A percentile compares a stretch with the other conserved stretches of the same genome.
These are phyloP conservation scores for Myathropa florea DNA, from an alignment of 2,888 invertebrate species.

Conservation along the genomic window DNA sequence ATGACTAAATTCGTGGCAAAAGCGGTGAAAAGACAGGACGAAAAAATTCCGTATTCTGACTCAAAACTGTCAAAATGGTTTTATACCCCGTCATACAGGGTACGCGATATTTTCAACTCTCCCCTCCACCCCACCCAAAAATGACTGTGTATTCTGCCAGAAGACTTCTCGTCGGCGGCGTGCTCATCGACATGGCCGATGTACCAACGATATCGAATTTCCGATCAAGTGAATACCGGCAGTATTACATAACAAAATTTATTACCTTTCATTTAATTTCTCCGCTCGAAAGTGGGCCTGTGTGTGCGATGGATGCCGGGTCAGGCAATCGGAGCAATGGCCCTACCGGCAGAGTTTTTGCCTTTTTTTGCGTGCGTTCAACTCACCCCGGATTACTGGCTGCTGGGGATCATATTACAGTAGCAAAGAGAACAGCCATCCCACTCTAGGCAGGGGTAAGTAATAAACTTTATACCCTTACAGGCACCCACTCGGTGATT, in stretches of 20 bases:
- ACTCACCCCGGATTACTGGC: slow-evolving; percentile 24
- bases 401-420: slow-evolving; percentile 54
- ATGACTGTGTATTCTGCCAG: slow-evolving; percentile 37
- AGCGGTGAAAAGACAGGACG: slow-evolving; percentile 1
- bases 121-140: slow-evolving; percentile 6
- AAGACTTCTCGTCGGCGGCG: slow-evolving; percentile 29
- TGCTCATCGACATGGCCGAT: slow-evolving; percentile 29
- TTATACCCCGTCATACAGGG: slow-evolving; percentile 45
- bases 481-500: slow-evolving; percentile 22
- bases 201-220: slow-evolving; percentile 45
- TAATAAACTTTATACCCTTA: slow-evolving; percentile 57
- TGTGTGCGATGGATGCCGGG: background rate
- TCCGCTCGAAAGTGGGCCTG: background rate
- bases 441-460: slow-evolving; percentile 25
- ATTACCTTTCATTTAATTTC: slow-evolving; percentile 68
- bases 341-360: background rate
- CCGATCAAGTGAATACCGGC: slow-evolving; percentile 64
- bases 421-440: slow-evolving; percentile 10
- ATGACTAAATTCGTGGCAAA: background rate
- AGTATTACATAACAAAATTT: slow-evolving; percentile 68
- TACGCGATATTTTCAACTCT: background rate
- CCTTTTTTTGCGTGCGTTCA: background rate
- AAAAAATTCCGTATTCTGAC: slow-evolving; percentile 15
- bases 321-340: slow-evolving; percentile 20
- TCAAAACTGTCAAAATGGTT: slow-evolving; percentile 53